Evolutionary conservation across 23 tunicate species (phyloP), one percentile per base, ranked within the genome.

Genomic region (Ascidia mentula): DNA sequence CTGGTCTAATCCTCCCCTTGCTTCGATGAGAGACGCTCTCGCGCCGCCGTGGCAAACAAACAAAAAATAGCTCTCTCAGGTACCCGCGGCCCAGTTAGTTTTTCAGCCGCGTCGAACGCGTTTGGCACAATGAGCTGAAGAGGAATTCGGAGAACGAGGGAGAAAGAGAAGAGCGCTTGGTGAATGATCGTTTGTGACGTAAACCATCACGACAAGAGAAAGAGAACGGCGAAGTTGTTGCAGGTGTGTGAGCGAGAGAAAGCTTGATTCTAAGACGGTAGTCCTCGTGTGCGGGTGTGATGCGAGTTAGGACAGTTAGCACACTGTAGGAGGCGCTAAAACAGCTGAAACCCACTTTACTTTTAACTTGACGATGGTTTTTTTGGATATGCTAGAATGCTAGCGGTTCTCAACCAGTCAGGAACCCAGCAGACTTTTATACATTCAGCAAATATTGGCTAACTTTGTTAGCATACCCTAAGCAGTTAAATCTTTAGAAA

Each of bases 161-260:
- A 53, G 65, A 53, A 9, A 9, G 13, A 3, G 65, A 53, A 9
- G 65, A 53, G 65, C 12, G 13, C 4, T 3, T 26, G 24, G 65
- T 20, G 65, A 53, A 53, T 53, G 65, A 53, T 53, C 65, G 65
- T 53, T 53, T 53, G 65, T 53, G 65, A 53, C 65, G 65, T 53
- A 53, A 53, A 53, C 65, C 65, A 53, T 53, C 65, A 53, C 65
- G 65, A 53, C 65, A 53, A 53, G 65, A 53, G 65, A 53, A 53
- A 53, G 65, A 53, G 65, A 53, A 9, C 65, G 65, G 13, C 28
- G 65, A 20, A 53, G 65, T 53, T 53, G 65, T 53, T 53, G 65
- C 65, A 53, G 65, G 65, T 53, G 65, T 53, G 65, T 53, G 65
- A 1, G 13, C 28, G 24, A 53, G 65, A 53, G 65, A 53, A 20